These are phyloP conservation scores for Rhea pennata DNA, from an alignment of 2,113 vertebrate species.

Conservation along the genomic window DNA sequence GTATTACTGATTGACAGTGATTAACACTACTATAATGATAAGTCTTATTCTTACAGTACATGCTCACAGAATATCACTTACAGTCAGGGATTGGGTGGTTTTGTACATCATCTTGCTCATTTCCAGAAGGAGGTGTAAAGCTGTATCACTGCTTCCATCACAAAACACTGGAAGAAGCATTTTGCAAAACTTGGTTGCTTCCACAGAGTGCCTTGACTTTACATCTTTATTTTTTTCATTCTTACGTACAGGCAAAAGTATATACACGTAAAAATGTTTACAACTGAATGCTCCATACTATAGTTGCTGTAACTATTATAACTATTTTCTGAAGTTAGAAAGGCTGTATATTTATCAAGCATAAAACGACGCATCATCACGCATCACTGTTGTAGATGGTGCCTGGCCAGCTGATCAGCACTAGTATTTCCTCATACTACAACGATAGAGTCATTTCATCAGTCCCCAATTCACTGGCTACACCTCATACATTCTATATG, in stretches of 20 bases:
- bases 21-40: background rate
- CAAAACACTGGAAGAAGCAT: background rate
- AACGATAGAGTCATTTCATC: background rate
- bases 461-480: background rate
- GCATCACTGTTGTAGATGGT: background rate
- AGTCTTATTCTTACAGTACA: background rate
- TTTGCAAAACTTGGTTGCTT: background rate
- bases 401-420: background rate
- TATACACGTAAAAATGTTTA: background rate
- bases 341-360: background rate
- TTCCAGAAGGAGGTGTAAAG: background rate
- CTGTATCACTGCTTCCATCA: background rate
- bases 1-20: conserved; percentile 41
- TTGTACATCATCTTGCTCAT: background rate
- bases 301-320: background rate
- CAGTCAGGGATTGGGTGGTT: conserved; percentile 1
- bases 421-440: background rate
- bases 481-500: fast-evolving
- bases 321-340: background rate
- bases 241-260: background rate
- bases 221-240: background rate
- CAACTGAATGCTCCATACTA: background rate
- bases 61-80: conserved; percentile 29
- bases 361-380: background rate
- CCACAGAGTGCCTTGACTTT: background rate